These are phyloP conservation scores for Leptinotarsa lineolata DNA, from an alignment of 1,140 invertebrate genomes.

Conservation along the genomic window DNA sequence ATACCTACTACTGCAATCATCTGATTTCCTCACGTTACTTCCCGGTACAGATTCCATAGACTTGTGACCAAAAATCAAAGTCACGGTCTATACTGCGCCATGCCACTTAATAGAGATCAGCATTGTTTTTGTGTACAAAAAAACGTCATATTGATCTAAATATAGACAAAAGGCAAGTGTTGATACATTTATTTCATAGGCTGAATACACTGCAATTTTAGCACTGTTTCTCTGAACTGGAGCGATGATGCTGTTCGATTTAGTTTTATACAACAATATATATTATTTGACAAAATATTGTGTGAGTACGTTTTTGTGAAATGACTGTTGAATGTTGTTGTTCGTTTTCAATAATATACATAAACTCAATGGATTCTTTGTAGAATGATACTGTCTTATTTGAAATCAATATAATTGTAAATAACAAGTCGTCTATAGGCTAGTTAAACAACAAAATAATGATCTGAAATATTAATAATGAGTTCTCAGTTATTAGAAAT, in stretches of 20 bases:
- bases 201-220: not conserved
- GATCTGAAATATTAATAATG: no score
- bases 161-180: not conserved
- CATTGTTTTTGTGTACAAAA: not conserved
- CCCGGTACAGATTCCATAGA: not conserved
- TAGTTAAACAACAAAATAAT: no score
- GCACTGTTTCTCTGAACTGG: not conserved
- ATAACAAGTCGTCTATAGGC: not conserved
- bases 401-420: not conserved
- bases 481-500: no score
- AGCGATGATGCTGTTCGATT: conserved; percentile 21
- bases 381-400: not conserved
- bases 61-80: not conserved
- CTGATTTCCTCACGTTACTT: not conserved
- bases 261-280: conserved; percentile 20
- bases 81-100: not conserved
- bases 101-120: not conserved
- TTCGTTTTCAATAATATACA: not conserved
- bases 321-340: not conserved
- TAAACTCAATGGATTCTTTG: not conserved
- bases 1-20: not conserved
- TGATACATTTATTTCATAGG: not conserved
- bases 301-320: conserved; percentile 18
- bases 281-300: conserved; percentile 26
- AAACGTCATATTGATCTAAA: not conserved